A percentile compares a stretch with the other conserved stretches of the same genome.
phyloP scores from a whole-genome alignment of 1,140 invertebrate species.

The Sminthurinus signatus region DNA sequence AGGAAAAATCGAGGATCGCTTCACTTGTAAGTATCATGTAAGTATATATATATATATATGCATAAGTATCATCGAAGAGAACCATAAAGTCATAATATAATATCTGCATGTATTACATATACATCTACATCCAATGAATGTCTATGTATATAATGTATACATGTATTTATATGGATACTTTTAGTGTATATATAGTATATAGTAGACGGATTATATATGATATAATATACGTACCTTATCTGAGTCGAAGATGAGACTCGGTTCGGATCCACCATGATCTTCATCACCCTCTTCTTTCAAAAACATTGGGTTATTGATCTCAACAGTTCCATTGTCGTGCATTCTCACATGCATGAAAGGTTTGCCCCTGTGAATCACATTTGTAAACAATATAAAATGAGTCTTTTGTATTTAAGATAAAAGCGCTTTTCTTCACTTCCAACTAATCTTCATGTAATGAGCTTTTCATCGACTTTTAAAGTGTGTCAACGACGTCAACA shows the following conservation, averaged over 20 bases:
- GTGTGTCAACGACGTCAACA: too few species aligned
- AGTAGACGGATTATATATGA: too few species aligned
- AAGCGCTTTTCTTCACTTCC: background rate
- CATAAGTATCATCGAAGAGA: too few species aligned
- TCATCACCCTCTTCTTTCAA: conserved; percentile 60
- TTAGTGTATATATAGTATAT: too few species aligned
- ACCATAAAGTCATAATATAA: too few species aligned
- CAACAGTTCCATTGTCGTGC: conserved; percentile 62
- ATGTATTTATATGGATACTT: too few species aligned
- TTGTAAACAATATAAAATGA: conserved; percentile 25
- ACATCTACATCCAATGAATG: too few species aligned
- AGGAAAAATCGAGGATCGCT: too few species aligned
- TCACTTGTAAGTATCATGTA: too few species aligned
- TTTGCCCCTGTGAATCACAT: conserved; percentile 49
- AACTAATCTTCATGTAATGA: conserved; percentile 6
- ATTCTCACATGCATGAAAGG: conserved; percentile 71
- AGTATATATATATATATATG: too few species aligned
- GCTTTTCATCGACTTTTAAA: conserved; percentile 3
- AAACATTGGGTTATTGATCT: conserved; percentile 79
- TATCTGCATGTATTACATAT: too few species aligned
- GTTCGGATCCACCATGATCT: conserved; percentile 52
- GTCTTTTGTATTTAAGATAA: conserved; percentile 7
- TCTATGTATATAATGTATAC: too few species aligned
- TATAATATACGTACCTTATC: conserved; percentile 52
- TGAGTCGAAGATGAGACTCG: conserved; percentile 51